Base-by-base conservation (phyloP, 2,888 invertebrate genomes). In the Anaspis maculata region DNA sequence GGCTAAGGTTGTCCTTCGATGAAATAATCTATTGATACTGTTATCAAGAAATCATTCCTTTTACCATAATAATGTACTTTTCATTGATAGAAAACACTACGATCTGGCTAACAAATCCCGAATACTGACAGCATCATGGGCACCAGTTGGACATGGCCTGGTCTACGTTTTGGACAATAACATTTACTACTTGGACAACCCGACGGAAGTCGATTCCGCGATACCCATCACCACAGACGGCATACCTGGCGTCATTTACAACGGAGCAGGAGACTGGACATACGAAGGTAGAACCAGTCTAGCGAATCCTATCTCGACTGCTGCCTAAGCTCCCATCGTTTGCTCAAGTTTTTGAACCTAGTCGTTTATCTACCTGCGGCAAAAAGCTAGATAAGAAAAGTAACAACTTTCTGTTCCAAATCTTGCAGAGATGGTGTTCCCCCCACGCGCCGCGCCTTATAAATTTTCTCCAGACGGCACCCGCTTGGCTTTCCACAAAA, bases 181-280 rank as follows among this genome's bases (percentile, higher is more conserved):
- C 51, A 77, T 85, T 26, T 82, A 74, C 55, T 77, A 77, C 49
- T 60, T 74, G 13, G 61, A 67, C 11, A 61, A 41, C 21, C 49
- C 51, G 7, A 25, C 34, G 7, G 41, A 48, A 21, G n/a, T n/a
- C n/a, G n/a, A 48, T 21, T 34, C 37, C 13, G 65, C 38, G 52
- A 63, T 27, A 56, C 59, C 36, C 34, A 47, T 52, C 11, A 87
- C 89, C 0, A 64, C 57, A 0, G 76, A 72, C 46, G 54, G 54
- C 10, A 30, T 37, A 10, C 28, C 37, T n/a, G 51, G 49, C n/a
- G 67, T 89, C 30, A 39, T 54, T 21, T 90, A 82, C 61, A 84
- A 86, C 58, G 91, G 91, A 3, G 72, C 86, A 12, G 77, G 90
- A 5, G 92, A 94, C 62, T 94, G 94, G 94, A 80, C 92, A 21